Conservation (phyloP, 2,888 invertebrate species). For the Unio delphinus region DNA sequence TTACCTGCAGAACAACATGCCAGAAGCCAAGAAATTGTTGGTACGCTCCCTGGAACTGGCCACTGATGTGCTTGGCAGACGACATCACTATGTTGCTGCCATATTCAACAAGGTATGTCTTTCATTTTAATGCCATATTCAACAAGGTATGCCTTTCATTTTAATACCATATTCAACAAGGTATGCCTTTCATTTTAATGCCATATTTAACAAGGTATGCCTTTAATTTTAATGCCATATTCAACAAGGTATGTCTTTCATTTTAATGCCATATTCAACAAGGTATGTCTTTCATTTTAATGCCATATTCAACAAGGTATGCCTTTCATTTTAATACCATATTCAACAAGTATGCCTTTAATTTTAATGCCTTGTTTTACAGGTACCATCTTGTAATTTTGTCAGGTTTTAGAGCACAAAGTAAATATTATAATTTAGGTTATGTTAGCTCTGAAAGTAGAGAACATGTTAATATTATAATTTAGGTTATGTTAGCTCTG, state of each 20-base stretch:
- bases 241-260: conserved; percentile 42
- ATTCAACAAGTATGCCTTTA: conserved; percentile 36
- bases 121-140: conserved; percentile 24
- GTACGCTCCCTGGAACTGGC: conserved; percentile 48
- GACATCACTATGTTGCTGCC: conserved; percentile 55
- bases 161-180: conserved; percentile 48
- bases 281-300: conserved; percentile 27
- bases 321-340: conserved; percentile 25
- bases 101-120: conserved; percentile 50
- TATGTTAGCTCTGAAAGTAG: too few relatives aligned
- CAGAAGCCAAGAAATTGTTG: conserved; percentile 44
- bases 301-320: conserved; percentile 52
- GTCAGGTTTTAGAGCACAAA: too few relatives aligned
- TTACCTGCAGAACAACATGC: conserved; percentile 41
- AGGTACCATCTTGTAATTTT: too few relatives aligned
- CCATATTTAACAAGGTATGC: conserved; percentile 51
- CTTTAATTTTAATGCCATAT: conserved; percentile 30
- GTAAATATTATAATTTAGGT: too few relatives aligned
- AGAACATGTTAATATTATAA: too few relatives aligned
- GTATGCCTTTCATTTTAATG: conserved; percentile 21
- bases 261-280: conserved; percentile 43
- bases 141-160: conserved; percentile 37
- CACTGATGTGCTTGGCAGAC: conserved; percentile 48
- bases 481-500: too few relatives aligned
- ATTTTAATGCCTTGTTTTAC: background rate